These are phyloP conservation scores for Ptiloglossa arizonensis DNA, from an alignment of 1,140 invertebrate species.

Conservation along the genomic window DNA sequence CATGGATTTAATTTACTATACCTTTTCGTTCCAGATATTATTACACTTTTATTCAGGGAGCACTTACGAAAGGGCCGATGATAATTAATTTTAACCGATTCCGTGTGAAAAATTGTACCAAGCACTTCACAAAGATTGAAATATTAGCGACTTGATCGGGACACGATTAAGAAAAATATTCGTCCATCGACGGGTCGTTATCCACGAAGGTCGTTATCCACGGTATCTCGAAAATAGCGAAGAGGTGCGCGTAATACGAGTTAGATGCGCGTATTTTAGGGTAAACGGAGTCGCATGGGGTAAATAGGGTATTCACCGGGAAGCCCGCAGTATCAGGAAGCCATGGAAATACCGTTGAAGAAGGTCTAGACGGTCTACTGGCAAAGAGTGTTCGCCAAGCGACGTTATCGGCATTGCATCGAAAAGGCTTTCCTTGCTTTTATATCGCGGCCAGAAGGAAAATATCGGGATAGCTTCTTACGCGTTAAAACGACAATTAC, in stretches of 20 bases:
- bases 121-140: too few species aligned
- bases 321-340: constrained; percentile 62
- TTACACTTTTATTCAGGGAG: too few species aligned
- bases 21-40: too few species aligned
- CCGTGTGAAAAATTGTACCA: too few species aligned
- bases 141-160: too few species aligned
- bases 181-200: background rate
- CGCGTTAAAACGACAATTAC: constrained; percentile 21
- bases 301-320: constrained; percentile 64
- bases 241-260: constrained; percentile 36
- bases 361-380: constrained; percentile 57
- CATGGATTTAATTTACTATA: too few species aligned
- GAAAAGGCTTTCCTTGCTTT: constrained; percentile 50
- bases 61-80: too few species aligned
- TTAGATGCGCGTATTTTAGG: constrained; percentile 51
- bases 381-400: constrained; percentile 32
- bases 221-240: background rate
- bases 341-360: constrained; percentile 55
- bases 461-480: constrained; percentile 33
- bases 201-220: too few species aligned
- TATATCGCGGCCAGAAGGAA: constrained; percentile 25
- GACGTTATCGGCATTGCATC: constrained; percentile 53
- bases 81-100: too few species aligned
- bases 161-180: background rate
- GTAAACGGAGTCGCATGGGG: constrained; percentile 58